These are phyloP conservation scores for Eulemur albifrons DNA, from an alignment of 2,797 vertebrate genomes.

Conservation along the genomic window DNA sequence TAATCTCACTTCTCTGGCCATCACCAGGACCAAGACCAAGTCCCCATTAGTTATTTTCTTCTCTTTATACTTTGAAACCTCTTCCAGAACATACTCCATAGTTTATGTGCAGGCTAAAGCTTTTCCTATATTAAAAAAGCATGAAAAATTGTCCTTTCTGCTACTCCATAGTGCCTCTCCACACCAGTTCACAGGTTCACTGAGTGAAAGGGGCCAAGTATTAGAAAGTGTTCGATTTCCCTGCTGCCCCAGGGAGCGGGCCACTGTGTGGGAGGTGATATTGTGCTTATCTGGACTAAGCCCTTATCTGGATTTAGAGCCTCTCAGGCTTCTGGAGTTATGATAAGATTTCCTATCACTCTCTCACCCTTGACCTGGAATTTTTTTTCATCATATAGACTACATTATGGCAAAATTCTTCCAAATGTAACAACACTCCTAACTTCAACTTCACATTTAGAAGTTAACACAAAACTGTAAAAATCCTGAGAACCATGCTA, in stretches of 20 bases:
- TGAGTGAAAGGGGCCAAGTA: neutral
- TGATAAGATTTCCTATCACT: neutral
- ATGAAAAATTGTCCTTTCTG: neutral
- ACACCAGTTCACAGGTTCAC: neutral
- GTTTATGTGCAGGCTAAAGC: neutral
- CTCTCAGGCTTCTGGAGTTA: neutral
- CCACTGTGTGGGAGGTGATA: neutral
- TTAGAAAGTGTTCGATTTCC: neutral
- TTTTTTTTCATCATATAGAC: neutral
- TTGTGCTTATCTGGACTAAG: neutral
- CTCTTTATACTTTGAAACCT: neutral
- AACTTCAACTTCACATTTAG: conserved; percentile 39
- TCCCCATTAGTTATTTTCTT: neutral
- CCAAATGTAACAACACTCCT: neutral
- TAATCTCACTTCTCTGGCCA: neutral
- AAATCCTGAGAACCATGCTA: neutral
- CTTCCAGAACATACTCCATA: neutral
- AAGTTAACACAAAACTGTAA: conserved; percentile 26
- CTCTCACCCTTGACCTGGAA: neutral
- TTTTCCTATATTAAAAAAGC: neutral
- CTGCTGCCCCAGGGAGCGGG: neutral
- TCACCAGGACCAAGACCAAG: neutral
- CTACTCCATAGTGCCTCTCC: neutral
- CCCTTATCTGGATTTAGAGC: neutral
- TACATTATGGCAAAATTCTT: neutral